These are phyloP conservation scores for Periophthalmodon schlosseri DNA, from an alignment of 2,113 vertebrate genomes.

Conservation along the genomic window DNA sequence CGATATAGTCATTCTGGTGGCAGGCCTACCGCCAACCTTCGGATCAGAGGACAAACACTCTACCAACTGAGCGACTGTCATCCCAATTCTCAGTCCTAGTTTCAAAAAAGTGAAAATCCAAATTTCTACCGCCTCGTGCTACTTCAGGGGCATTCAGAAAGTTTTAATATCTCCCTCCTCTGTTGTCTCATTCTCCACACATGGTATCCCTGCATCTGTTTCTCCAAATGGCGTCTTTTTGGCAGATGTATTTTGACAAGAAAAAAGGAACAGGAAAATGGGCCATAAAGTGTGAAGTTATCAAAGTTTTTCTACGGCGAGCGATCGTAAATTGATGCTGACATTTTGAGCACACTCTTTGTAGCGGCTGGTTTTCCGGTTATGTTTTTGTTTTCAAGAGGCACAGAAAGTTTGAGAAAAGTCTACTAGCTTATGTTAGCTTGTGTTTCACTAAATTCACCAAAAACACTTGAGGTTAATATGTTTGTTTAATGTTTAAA, in stretches of 20 bases:
- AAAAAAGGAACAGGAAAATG: not conserved
- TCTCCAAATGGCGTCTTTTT: constrained; percentile 55
- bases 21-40: too few relatives aligned
- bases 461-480: constrained; percentile 17
- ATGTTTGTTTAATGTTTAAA: constrained; percentile 27
- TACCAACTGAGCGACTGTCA: too few relatives aligned
- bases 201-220: constrained; percentile 68
- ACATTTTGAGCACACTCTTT: constrained; percentile 61
- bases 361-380: constrained; percentile 49
- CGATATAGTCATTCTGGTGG: too few relatives aligned
- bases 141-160: constrained; percentile 31
- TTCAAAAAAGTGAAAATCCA: constrained; percentile 30
- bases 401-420: constrained; percentile 3
- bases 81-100: constrained; percentile 47
- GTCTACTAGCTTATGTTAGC: constrained; percentile 1
- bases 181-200: constrained; percentile 63
- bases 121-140: constrained; percentile 26
- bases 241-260: constrained; percentile 48
- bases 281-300: constrained; percentile 67
- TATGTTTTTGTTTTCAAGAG: constrained; percentile 46
- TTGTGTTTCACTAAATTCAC: constrained; percentile 15
- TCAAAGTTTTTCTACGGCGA: constrained; percentile 63
- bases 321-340: constrained; percentile 67
- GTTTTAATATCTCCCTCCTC: constrained; percentile 66
- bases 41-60: too few relatives aligned